These are phyloP conservation scores for Sebastes cheni DNA, from an alignment of 2,797 vertebrate species.

Conservation along the genomic window DNA sequence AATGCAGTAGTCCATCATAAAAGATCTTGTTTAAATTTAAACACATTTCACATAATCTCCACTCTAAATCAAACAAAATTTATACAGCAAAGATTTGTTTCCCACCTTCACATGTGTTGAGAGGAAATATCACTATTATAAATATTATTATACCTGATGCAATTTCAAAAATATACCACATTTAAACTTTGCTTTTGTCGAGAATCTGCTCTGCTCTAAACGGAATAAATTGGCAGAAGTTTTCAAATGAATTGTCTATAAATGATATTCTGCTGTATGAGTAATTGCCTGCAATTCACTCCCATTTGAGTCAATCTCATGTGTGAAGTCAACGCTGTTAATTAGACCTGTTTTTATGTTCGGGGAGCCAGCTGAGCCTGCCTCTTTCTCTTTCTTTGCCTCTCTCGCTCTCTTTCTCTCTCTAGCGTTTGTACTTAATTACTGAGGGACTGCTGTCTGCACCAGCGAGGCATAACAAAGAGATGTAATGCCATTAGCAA, in stretches of 20 bases:
- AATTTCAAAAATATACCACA: constrained; percentile 20
- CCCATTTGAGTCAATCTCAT: constrained; percentile 83
- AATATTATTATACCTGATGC: constrained; percentile 21
- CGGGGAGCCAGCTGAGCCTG: constrained; percentile 80
- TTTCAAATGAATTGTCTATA: constrained; percentile 75
- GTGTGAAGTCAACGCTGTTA: constrained; percentile 83
- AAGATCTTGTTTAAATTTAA: neutral
- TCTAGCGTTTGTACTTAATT: constrained; percentile 81
- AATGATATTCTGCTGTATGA: constrained; percentile 77
- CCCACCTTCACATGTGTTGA: neutral
- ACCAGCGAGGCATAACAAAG: constrained; percentile 79
- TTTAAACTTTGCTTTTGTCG: constrained; percentile 33
- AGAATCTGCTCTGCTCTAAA: constrained; percentile 29
- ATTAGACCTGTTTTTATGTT: constrained; percentile 84
- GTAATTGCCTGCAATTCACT: constrained; percentile 81
- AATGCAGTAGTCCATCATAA: neutral
- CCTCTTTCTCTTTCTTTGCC: constrained; percentile 63
- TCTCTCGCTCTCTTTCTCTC: constrained; percentile 62
- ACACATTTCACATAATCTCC: neutral
- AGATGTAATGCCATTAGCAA: constrained; percentile 78
- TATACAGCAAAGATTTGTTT: neutral
- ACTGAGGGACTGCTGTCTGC: constrained; percentile 81
- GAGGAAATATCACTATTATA: neutral
- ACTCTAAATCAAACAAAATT: neutral
- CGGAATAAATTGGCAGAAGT: constrained; percentile 59